Evolutionary conservation across 2,113 vertebrate species (phyloP).

Genomic region (Cyprinus carpio): DNA sequence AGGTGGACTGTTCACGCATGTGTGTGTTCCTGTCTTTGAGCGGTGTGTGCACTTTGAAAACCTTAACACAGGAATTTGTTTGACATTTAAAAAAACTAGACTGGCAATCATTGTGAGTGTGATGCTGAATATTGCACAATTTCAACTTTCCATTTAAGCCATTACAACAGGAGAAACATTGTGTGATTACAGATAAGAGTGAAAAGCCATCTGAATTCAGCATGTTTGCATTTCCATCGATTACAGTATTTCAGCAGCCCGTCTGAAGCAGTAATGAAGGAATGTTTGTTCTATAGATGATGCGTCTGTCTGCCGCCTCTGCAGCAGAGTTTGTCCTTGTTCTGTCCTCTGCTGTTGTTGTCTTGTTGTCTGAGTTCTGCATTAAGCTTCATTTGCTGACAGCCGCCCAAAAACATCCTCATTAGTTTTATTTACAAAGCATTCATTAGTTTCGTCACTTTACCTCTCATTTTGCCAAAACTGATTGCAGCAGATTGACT

Average conservation of each 20-base stretch:
- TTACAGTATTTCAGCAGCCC: conserved; percentile 8
- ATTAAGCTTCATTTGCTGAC: neutral
- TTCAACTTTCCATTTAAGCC: conserved; percentile 52
- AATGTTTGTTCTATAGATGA: neutral
- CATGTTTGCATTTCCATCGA: conserved; percentile 17
- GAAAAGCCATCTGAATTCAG: conserved; percentile 25
- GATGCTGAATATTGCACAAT: conserved; percentile 49
- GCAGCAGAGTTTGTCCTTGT: neutral
- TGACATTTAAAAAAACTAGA: conserved; percentile 30
- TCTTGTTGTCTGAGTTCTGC: neutral
- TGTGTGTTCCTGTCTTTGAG: too few species aligned
- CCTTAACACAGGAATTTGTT: neutral
- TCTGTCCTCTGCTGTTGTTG: neutral
- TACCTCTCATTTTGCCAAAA: neutral
- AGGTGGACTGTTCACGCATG: neutral
- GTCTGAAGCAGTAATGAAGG: neutral
- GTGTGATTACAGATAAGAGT: neutral
- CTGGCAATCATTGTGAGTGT: conserved; percentile 40
- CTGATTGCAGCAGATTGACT: neutral
- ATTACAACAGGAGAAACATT: conserved; percentile 39
- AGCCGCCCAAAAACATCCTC: neutral
- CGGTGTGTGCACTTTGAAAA: too few species aligned
- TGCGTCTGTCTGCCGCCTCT: neutral
- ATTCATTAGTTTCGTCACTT: neutral
- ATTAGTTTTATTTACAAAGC: neutral